phyloP scores from a whole-genome alignment of 2,888 invertebrate species.

The Gortyna flavago region DNA sequence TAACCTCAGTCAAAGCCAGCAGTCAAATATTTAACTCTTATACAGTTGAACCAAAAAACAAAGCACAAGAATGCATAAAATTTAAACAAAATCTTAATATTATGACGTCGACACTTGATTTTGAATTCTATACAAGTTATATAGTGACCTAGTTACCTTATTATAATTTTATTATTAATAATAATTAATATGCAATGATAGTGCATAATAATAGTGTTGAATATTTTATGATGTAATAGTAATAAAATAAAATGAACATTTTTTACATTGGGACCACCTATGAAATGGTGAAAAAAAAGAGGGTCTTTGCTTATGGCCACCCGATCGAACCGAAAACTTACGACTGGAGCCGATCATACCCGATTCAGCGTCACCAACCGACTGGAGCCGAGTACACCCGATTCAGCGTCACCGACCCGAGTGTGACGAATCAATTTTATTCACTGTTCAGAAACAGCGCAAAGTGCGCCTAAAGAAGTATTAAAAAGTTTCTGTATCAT shows the following conservation, averaged over 20 bases:
- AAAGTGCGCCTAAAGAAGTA: no score
- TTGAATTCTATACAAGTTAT: slow-evolving; percentile 14
- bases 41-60: slow-evolving; percentile 56
- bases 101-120: slow-evolving; percentile 57
- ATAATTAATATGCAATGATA: slow-evolving; percentile 13
- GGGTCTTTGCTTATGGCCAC: background rate
- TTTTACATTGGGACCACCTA: no score
- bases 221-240: background rate
- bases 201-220: background rate
- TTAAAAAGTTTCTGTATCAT: background rate
- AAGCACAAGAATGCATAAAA: slow-evolving; percentile 64
- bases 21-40: slow-evolving; percentile 48
- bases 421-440: no score
- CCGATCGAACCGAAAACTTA: background rate
- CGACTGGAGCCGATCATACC: background rate
- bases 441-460: background rate
- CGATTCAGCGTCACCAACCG: no score
- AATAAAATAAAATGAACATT: no score
- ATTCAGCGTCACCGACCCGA: background rate
- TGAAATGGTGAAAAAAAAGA: background rate
- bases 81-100: slow-evolving; percentile 59
- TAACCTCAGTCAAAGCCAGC: slow-evolving; percentile 8
- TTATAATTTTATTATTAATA: slow-evolving; percentile 2
- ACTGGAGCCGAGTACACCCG: background rate
- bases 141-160: background rate